phyloP scores from a whole-genome alignment of 2,797 vertebrate species.

The Hozukius guyotensis region DNA sequence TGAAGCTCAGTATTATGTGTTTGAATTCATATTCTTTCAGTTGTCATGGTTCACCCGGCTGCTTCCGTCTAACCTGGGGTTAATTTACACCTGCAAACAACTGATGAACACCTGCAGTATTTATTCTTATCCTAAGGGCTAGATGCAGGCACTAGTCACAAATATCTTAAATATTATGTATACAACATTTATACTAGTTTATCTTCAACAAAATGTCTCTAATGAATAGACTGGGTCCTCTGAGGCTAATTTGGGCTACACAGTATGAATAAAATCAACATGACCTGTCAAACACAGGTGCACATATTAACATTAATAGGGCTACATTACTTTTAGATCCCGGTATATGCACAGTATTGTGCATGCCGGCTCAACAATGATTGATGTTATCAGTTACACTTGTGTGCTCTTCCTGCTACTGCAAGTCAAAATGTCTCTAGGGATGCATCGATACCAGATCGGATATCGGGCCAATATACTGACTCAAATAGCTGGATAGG shows the following conservation, averaged over 20 bases:
- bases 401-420: not conserved
- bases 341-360: not conserved
- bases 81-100: not conserved
- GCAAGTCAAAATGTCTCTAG: not conserved
- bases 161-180: not conserved
- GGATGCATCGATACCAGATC: no score
- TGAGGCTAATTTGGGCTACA: not conserved
- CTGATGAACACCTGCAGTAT: not conserved
- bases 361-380: not conserved
- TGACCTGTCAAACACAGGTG: not conserved
- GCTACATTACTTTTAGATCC: not conserved
- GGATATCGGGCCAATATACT: no score
- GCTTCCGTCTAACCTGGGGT: not conserved
- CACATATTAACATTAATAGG: not conserved
- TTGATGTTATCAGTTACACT: not conserved
- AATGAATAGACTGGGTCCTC: not conserved
- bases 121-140: not conserved
- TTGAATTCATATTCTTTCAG: not conserved
- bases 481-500: no score
- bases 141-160: not conserved
- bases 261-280: not conserved
- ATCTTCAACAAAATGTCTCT: not conserved
- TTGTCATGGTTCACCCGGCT: not conserved
- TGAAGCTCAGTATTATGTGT: not conserved
- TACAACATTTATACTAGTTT: not conserved